phyloP scores from a whole-genome alignment of 2,113 vertebrate species.

The Narcine bancroftii region DNA sequence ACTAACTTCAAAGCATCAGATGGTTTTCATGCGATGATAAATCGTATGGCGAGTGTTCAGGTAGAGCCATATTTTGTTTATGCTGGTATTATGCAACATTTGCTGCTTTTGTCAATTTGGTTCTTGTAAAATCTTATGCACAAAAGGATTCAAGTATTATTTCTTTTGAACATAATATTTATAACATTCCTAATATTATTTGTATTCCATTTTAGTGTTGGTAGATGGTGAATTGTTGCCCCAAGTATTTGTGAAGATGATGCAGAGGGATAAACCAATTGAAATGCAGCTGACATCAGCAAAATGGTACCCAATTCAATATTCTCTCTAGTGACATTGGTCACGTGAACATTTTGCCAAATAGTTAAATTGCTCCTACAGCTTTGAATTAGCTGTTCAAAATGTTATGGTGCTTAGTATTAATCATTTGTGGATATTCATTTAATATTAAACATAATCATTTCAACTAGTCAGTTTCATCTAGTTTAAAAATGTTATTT shows the following conservation, averaged over 20 bases:
- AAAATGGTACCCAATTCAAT: constrained; percentile 78
- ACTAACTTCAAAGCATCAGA: not conserved
- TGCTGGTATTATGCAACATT: not conserved
- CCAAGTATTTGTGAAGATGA: constrained; percentile 96
- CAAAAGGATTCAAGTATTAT: not conserved
- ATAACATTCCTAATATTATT: not conserved
- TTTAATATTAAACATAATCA: not conserved
- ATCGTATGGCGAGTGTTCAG: not conserved
- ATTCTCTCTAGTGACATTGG: not conserved
- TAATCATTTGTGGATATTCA: not conserved
- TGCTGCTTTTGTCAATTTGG: not conserved
- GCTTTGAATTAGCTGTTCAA: not conserved
- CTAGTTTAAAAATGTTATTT: not conserved
- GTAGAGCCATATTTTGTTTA: not conserved
- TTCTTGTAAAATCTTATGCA: no score
- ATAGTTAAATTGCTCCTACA: no score
- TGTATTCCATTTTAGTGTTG: constrained; percentile 62
- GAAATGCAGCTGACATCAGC: constrained; percentile 98
- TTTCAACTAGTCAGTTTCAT: not conserved
- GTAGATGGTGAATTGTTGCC: constrained; percentile 87
- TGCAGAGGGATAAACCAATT: constrained; percentile 95
- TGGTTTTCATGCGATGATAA: not conserved
- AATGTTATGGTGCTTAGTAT: not conserved
- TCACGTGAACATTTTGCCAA: not conserved
- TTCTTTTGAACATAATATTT: not conserved